phyloP scores from a whole-genome alignment of 2,113 vertebrate species.

The Sinocyclocheilus anophthalmus region DNA sequence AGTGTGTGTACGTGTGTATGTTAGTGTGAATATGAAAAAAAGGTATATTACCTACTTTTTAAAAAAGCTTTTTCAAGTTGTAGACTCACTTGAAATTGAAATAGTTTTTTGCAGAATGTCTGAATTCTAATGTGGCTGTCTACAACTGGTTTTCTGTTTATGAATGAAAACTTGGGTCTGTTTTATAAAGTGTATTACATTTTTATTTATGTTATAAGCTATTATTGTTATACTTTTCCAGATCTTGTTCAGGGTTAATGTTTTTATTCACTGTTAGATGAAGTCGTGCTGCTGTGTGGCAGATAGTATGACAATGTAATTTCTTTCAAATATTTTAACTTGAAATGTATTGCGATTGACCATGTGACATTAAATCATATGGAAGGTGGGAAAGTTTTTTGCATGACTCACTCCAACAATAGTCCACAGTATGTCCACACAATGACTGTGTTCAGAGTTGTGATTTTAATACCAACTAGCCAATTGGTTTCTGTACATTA shows the following conservation, averaged over 20 bases:
- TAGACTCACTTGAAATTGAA: neutral
- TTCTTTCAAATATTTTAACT: neutral
- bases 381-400: neutral
- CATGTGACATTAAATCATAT: neutral
- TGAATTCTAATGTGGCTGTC: no score
- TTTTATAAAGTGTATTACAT: neutral
- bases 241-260: no score
- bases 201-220: no score
- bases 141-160: no score
- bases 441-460: neutral
- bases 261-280: neutral
- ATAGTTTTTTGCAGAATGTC: no score
- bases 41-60: neutral
- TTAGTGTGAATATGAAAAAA: neutral
- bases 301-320: no score
- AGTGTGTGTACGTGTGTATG: neutral
- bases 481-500: constrained; percentile 12
- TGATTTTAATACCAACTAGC: neutral
- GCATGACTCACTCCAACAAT: neutral
- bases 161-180: neutral
- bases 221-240: no score
- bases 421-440: neutral
- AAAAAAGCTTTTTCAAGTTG: neutral
- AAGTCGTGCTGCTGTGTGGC: neutral
- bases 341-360: neutral